Base-by-base conservation (phyloP, 2,113 vertebrate species). In the Progne subis region DNA sequence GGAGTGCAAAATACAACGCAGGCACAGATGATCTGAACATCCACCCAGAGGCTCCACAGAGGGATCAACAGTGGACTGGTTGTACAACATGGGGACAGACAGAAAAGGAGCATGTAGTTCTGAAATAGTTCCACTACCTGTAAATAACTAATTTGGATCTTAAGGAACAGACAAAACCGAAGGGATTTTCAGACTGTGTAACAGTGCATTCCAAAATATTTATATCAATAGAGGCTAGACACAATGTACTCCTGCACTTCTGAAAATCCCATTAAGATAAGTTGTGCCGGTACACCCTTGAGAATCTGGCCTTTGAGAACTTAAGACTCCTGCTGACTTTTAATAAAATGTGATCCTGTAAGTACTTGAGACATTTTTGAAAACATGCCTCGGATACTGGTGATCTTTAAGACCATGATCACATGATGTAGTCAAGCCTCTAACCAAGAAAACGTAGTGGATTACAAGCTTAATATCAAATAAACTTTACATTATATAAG, bases 231-330 rank as follows among this genome's bases (percentile, higher is more conserved):
- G 28, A 23, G n/a, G 47, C 41, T 47, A 78, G 32, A 56, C 52
- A 67, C 52, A 93, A 49, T 32, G 75, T 86, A 59, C 82, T 88
- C 29, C 2, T 1, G 8, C 37, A 77, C 43, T 92, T n/a, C 49
- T 82, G 75, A 77, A 95, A 90, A 93, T 17, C 71, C 56, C 75
- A 61, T 47, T 82, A 95, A 49, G 90, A 5, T 44, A 92, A 59
- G 14, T 24, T 70, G 50, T 59, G 72, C 60, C 2, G 2, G 1
- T 63, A 85, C 14, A 52, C 43, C 47, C 56, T 29, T 50, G 60
- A 71, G 39, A 92, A 80, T 50, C 32, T 49, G 47, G 50, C 29
- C 53, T 85, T 83, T 56, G 71, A 74, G 64, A 55, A 63, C 64
- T 81, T 68, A 75, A 83, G 60, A 90, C n/a, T 69, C 61, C 57